phyloP scores from a whole-genome alignment of 2,888 invertebrate species.

The Nomada fucata region DNA sequence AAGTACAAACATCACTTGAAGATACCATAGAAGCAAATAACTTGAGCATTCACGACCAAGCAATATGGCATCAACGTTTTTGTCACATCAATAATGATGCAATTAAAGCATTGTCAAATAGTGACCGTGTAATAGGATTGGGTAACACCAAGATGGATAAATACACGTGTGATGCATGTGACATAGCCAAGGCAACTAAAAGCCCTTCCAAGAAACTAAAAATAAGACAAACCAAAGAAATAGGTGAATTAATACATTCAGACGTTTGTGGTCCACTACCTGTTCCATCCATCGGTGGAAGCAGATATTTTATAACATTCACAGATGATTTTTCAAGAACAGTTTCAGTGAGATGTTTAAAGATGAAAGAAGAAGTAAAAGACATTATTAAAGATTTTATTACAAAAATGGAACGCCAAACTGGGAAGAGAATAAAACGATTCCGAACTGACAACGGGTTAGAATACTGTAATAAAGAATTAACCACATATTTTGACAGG shows the following conservation, averaged over 20 bases:
- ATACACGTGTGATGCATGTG: constrained; percentile 10
- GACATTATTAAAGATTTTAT: neutral
- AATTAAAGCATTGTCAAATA: neutral
- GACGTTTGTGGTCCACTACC: constrained; percentile 20
- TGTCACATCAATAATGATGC: constrained; percentile 16
- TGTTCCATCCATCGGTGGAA: constrained; percentile 1
- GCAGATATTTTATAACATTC: constrained; percentile 13
- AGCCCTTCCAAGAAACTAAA: constrained; percentile 10
- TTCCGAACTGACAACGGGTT: constrained; percentile 2
- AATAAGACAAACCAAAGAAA: neutral
- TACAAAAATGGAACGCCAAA: neutral
- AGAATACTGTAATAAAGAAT: neutral
- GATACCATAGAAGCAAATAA: neutral
- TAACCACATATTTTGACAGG: neutral
- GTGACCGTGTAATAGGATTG: constrained; percentile 10
- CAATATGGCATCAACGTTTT: constrained; percentile 37
- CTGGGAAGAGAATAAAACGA: neutral
- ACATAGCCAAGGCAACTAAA: constrained; percentile 16
- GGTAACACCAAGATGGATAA: constrained; percentile 6
- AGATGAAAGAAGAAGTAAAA: neutral
- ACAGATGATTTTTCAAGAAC: constrained; percentile 4
- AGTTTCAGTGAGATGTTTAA: neutral
- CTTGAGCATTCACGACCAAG: neutral
- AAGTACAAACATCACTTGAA: neutral
- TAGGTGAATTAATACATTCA: constrained; percentile 21